Base-by-base conservation (phyloP, 2,888 invertebrate genomes). In the Drosophila kanekoi region DNA sequence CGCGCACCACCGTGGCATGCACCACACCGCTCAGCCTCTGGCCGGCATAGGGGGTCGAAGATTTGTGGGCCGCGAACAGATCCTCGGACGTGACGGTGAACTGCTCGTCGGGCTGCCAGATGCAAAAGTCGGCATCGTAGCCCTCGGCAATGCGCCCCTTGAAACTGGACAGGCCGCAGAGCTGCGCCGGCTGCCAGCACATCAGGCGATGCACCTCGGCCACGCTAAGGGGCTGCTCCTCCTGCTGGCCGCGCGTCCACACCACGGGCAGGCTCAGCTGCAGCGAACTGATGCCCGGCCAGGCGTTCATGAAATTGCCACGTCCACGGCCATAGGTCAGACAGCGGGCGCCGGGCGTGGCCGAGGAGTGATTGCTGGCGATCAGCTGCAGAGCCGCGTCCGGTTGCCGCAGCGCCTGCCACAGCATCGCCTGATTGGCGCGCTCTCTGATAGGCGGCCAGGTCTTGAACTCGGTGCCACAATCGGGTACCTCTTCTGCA, bases 241-340 rank as follows among this genome's bases (percentile, higher is more conserved):
- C 91, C 4, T 95, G 90, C 0, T 94, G 93, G 11, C 91, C 85
- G 40, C 92, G 92, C 0, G 95, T 96, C 96, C 96, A 96, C 66
- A 96, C 94, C 52, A 96, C 85, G 0, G 96, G 93, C 35, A 96
- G 89, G 41, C 95, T 95, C 89, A 96, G 95, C 89, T 96, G 96
- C 23, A 96, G 92, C 0, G 96, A 95, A 1, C 95, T 94, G 66
- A 96, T 95, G 48, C 96, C 96, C 33, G 95, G 95, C 95, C 95
- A 96, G 32, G 96, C 95, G 76, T 94, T 93, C 64, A 95, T 87
- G 83, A 95, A 96, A 82, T 95, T 93, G 32, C 94, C 94, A 48
- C 93, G 93, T n/a, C 77, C 81, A 38, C 85, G 83, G 0, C 92
- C 92, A 53, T 91, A 91, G 18, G 87, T 92, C 6, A 93, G 86